Base-by-base conservation (phyloP, 2,888 invertebrate species). In the Alcis repandata region DNA sequence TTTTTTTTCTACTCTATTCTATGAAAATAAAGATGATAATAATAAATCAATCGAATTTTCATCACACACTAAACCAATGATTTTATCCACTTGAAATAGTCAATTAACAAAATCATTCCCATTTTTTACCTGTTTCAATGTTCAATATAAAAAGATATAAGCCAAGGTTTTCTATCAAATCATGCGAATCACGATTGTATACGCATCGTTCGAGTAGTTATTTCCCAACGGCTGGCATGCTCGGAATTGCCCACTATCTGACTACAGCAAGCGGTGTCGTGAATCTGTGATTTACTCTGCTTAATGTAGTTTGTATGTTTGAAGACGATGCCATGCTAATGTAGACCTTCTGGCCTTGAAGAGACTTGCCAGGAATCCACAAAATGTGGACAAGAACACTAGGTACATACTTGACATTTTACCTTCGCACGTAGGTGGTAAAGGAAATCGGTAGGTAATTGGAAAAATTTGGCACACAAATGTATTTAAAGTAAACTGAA, bases 231-330 rank as follows among this genome's bases (percentile, higher is more conserved):
- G 52, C 38, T 46, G 75, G 69, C 87, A 83, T 84, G 85, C 84
- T 85, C 78, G 76, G 87, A 86, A 86, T 89, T 86, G 80, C 86
- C 83, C 84, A 86, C 79, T 79, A 48, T 77, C 74, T 75, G 75
- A 74, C 75, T 76, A 80, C 82, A 77, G 77, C 77, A 68, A 65
- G 74, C 73, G 74, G 73, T 74, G 79, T 77, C 72, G 75, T 86
- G 88, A 86, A 89, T 89, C 80, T 84, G 67, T 86, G 83, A 89
- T 85, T 67, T 74, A 58, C 46, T 64, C 67, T 67, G 67, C 70
- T 75, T 70, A 69, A 51, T 67, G 79, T 80, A 78, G 84, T 87
- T 86, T 83, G 84, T 85, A 85, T 79, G 82, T 76, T 73, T 70
- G 40, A 67, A 73, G 76, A 72, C 79, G 76, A 80, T 79, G 76